Evolutionary conservation across 2,888 invertebrate species (phyloP).

Genomic region (Aplocera efformata): DNA sequence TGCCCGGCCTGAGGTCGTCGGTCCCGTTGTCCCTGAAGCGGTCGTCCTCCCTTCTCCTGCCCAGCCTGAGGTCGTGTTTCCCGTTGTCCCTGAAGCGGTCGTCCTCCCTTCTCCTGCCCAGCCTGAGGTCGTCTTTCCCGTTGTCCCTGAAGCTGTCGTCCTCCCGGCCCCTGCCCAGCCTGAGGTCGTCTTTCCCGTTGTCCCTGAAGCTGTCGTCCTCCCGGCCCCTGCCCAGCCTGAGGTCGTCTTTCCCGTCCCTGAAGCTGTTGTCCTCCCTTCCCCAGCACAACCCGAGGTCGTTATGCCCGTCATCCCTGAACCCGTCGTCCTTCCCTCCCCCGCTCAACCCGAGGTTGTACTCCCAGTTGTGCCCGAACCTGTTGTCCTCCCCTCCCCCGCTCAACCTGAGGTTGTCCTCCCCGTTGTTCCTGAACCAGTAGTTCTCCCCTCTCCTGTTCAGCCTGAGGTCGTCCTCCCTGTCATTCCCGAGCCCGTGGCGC

Average conservation of each 20-base stretch:
- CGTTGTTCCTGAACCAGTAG: slow-evolving; percentile 12
- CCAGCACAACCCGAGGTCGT: slow-evolving; percentile 10
- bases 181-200: no score
- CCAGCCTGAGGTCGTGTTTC: slow-evolving; percentile 4
- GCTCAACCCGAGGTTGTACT: slow-evolving; percentile 18
- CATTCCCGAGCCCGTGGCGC: slow-evolving; percentile 19
- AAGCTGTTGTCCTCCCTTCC: background rate
- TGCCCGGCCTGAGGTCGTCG: slow-evolving; percentile 5
- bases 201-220: slow-evolving; percentile 11
- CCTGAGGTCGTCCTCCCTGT: slow-evolving; percentile 21
- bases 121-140: no score
- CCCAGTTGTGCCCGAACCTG: slow-evolving; percentile 21
- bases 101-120: no score
- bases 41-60: slow-evolving; percentile 5
- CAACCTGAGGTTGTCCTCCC: slow-evolving; percentile 18
- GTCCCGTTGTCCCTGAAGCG: background rate
- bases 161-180: no score
- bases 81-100: no score
- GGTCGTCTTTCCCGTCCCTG: slow-evolving; percentile 16
- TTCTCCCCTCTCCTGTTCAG: slow-evolving; percentile 13
- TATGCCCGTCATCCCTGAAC: slow-evolving; percentile 3
- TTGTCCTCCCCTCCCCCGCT: slow-evolving; percentile 25
- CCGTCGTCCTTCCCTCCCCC: slow-evolving; percentile 12
- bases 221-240: slow-evolving; percentile 19
- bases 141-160: no score